Evolutionary conservation across 2,797 vertebrate genomes (phyloP), one percentile per base, ranked within the genome.

Genomic region (Enteromius mattozi): DNA sequence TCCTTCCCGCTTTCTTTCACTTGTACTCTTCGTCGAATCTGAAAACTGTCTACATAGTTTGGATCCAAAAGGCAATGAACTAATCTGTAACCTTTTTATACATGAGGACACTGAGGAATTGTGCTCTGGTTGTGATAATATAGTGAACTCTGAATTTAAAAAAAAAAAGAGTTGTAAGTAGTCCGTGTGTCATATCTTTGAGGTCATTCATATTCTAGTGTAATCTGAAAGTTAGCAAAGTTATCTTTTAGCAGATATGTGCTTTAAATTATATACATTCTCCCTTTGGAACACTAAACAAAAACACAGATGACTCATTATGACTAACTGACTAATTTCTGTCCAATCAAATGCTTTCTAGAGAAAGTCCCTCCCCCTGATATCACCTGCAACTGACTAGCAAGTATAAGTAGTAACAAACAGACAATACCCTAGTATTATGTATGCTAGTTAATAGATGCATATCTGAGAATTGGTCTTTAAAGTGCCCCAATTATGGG

Each of bases 41-140:
- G 21, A 37, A 76, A 54, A 76, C 19, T 35, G 47, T 75, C 47
- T 56, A 16, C 10, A n/a, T 76, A 56, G 74, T 56, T 37, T 76
- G 33, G 6, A 37, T 37, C 19, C 6, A 21, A 76, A 37, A 37
- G 30, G 49, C 74, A 76, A 37, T 37, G 6, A 76, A 24, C 74
- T 54, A 76, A 76, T 33, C 33, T 56, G 33, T 56, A 33, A 76
- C 19, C 33, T 56, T 35, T 54, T 35, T 3, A 51, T 19, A 33
- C 19, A 74, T 54, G 12, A 56, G 56, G 70, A 49, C 24, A 72
- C 45, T 69, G 35, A 69, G 42, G 6, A 47, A 70, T 21, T 42
- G 2, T 69, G 12, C 19, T 74, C 24, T 3, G 9, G 16, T 74
- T 49, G 16, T 3, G 71, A 49, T 2, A 7, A 13, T 51, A 51